Evolutionary conservation across 2,888 invertebrate species (phyloP).

Genomic region (Ariolimax columbianus): DNA sequence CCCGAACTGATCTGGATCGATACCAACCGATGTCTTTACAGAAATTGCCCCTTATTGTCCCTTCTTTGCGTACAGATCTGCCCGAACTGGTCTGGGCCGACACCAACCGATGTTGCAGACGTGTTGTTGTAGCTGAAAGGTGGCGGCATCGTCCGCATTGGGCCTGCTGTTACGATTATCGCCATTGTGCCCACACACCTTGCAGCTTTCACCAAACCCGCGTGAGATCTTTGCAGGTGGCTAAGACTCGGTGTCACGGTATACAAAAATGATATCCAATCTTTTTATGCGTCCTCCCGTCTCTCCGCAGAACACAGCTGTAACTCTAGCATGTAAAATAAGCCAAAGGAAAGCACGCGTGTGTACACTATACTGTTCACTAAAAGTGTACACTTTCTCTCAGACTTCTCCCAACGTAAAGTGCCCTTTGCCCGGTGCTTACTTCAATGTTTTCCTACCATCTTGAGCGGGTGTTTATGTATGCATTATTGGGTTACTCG

Average conservation of each 20-base stretch:
- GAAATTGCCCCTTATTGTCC: too few species aligned
- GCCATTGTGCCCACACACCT: neutral
- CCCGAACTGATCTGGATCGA: too few species aligned
- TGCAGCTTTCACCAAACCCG: slow-evolving; percentile 7
- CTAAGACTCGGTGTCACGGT: too few species aligned
- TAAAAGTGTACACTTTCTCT: neutral
- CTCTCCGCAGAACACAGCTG: neutral
- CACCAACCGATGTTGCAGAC: neutral
- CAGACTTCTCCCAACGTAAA: neutral
- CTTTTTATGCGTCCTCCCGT: neutral
- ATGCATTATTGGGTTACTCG: neutral
- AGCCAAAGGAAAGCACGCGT: neutral
- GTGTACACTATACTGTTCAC: neutral
- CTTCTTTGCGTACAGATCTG: too few species aligned
- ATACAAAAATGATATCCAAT: neutral
- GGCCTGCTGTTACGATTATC: neutral
- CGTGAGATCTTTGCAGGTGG: slow-evolving; percentile 21
- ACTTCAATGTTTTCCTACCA: neutral
- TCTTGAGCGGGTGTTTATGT: slow-evolving; percentile 14
- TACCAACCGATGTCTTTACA: too few species aligned
- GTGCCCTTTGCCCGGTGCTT: too few species aligned
- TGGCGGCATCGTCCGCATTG: neutral
- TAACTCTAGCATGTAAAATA: neutral
- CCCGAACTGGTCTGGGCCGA: neutral
- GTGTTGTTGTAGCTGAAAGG: neutral